These are phyloP conservation scores for Drosophila mettleri DNA, from an alignment of 2,888 invertebrate species.

Conservation along the genomic window DNA sequence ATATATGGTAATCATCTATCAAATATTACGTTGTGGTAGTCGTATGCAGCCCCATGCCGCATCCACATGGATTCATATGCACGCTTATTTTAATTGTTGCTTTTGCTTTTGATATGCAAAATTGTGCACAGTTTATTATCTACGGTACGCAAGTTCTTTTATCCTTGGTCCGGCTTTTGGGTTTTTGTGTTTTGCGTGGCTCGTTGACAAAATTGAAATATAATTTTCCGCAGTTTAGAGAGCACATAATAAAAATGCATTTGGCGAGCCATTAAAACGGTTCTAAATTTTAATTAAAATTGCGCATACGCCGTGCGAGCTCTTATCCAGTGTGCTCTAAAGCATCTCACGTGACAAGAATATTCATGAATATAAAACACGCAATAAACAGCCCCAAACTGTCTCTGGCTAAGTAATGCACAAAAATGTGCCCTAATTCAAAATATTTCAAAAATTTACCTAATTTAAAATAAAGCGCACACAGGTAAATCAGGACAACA, in stretches of 20 bases:
- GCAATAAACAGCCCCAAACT: slow-evolving; percentile 4
- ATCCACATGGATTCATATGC: slow-evolving; percentile 36
- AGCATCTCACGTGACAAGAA: slow-evolving; percentile 17
- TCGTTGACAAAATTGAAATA: slow-evolving; percentile 64
- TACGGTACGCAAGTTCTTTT: slow-evolving; percentile 51
- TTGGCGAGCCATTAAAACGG: slow-evolving; percentile 23
- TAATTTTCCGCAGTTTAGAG: slow-evolving; percentile 59
- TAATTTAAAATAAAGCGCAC: neutral
- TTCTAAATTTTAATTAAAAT: slow-evolving; percentile 58
- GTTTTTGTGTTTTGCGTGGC: slow-evolving; percentile 34
- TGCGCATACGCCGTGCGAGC: slow-evolving; percentile 43
- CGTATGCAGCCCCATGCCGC: slow-evolving; percentile 10
- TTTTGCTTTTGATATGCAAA: slow-evolving; percentile 72
- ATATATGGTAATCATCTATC: slow-evolving; percentile 61
- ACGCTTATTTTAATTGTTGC: slow-evolving; percentile 72
- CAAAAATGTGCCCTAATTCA: no score
- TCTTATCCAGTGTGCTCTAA: slow-evolving; percentile 17
- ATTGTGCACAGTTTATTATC: slow-evolving; percentile 74
- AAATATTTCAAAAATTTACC: neutral
- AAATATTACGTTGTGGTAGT: slow-evolving; percentile 50
- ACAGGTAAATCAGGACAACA: neutral
- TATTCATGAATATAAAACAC: slow-evolving; percentile 24
- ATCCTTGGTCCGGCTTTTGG: slow-evolving; percentile 46
- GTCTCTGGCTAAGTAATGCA: neutral
- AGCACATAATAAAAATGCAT: slow-evolving; percentile 29